These are phyloP conservation scores for Eupithecia tripunctaria DNA, from an alignment of 2,888 invertebrate genomes.

Conservation along the genomic window DNA sequence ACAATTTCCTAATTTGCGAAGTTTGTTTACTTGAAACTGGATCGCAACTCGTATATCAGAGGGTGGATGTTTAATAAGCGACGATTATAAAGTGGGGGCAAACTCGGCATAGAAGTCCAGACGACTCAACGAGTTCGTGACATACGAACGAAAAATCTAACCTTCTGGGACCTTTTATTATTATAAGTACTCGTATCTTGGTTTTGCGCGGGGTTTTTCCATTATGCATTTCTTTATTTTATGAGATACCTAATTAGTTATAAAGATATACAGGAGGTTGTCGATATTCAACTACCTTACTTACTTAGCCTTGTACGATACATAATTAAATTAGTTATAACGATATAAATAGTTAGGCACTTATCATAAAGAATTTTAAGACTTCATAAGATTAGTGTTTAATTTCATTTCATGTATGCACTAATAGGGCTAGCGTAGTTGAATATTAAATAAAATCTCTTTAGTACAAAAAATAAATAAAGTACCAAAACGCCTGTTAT, in stretches of 20 bases:
- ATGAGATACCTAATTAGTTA: no score
- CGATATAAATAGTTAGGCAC: no score
- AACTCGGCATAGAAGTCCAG: slow-evolving; percentile 49
- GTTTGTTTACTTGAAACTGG: slow-evolving; percentile 63
- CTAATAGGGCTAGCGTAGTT: background rate
- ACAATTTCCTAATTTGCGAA: slow-evolving; percentile 43
- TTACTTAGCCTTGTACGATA: no score
- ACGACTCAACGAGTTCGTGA: slow-evolving; percentile 42
- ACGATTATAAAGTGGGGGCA: slow-evolving; percentile 68
- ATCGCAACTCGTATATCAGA: slow-evolving; percentile 61
- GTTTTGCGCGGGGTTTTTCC: no score
- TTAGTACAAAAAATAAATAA: background rate
- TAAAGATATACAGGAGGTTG: no score
- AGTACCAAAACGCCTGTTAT: background rate
- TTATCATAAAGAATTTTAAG: no score
- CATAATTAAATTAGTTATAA: no score
- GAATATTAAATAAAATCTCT: background rate
- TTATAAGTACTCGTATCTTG: no score
- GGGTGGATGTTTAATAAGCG: slow-evolving; percentile 70
- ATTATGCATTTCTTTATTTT: background rate
- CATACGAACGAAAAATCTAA: slow-evolving; percentile 43
- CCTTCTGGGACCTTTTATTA: background rate
- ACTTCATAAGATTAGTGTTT: no score
- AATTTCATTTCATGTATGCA: background rate
- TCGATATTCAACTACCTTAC: no score